A percentile compares a stretch with the other conserved stretches of the same genome.
Conservation (phyloP, 2,113 vertebrate species). For the Salvelinus alpinus region DNA sequence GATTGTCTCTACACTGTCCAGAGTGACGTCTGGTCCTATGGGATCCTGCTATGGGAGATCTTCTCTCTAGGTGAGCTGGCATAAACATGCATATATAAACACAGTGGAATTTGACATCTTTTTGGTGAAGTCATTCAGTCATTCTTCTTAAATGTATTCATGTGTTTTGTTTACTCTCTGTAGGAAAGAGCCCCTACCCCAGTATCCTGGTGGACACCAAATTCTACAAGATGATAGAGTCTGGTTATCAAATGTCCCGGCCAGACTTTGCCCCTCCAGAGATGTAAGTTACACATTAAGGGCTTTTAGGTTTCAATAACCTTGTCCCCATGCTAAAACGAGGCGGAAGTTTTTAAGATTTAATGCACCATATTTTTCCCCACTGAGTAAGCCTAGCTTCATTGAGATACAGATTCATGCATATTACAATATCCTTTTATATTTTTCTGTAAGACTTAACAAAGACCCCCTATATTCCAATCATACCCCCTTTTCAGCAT, state of each 20-base stretch:
- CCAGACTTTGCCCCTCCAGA: conserved; percentile 86
- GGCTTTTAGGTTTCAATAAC: not conserved
- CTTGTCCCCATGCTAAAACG: no score
- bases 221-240: conserved; percentile 96
- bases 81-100: no score
- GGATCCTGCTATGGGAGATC: conserved; percentile 98
- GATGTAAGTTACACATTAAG: conserved; percentile 77
- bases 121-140: no score
- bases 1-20: conserved; percentile 95
- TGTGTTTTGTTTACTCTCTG: not conserved
- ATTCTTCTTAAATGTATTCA: conserved; percentile 61
- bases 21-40: conserved; percentile 98
- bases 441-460: conserved; percentile 11
- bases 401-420: not conserved
- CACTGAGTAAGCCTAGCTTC: not conserved
- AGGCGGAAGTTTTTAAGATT: no score
- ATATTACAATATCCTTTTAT: not conserved
- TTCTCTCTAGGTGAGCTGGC: conserved; percentile 88
- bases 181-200: conserved; percentile 95
- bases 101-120: no score
- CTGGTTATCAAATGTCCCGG: conserved; percentile 92
- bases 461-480: conserved; percentile 28
- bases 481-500: not conserved
- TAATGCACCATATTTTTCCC: no score
- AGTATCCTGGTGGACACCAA: conserved; percentile 90